Evolutionary conservation across 1,140 invertebrate genomes (phyloP).

Genomic region (Hypothenemus hampei): DNA sequence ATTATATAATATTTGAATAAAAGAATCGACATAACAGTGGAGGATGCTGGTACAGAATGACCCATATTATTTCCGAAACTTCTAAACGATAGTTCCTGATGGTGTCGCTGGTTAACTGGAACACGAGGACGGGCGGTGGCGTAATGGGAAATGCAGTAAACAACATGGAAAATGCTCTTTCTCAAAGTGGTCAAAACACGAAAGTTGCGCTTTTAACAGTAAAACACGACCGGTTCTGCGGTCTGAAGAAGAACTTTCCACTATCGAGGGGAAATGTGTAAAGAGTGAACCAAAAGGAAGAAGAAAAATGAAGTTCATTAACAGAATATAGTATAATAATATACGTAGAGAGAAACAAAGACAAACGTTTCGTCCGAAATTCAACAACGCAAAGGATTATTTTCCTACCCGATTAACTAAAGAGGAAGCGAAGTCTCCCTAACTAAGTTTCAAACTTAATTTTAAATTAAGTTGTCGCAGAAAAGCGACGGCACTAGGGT

Average conservation of each 20-base stretch:
- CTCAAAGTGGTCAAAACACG: background rate
- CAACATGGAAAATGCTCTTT: background rate
- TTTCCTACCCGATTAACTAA: slow-evolving; percentile 3
- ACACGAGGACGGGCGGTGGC: too few relatives aligned
- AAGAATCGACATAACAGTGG: too few relatives aligned
- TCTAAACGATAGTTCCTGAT: slow-evolving; percentile 4
- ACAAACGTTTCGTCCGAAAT: too few relatives aligned
- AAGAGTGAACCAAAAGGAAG: too few relatives aligned
- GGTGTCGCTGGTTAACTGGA: background rate
- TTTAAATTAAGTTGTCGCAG: slow-evolving; percentile 12
- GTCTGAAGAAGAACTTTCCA: background rate
- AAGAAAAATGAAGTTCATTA: too few relatives aligned
- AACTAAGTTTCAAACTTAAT: slow-evolving; percentile 12
- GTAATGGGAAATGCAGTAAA: background rate
- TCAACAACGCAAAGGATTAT: background rate
- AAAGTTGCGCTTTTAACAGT: background rate
- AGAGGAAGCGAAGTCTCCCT: background rate
- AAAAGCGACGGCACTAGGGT: too few relatives aligned
- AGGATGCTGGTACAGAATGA: too few relatives aligned
- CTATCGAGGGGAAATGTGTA: too few relatives aligned
- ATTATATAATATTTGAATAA: too few relatives aligned
- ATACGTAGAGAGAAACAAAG: too few relatives aligned
- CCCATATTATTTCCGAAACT: slow-evolving; percentile 1
- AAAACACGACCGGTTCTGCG: background rate
- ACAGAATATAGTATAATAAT: too few relatives aligned